Percentiles rank a stretch among this genome's conserved stretches.
Conservation (phyloP, 2,888 invertebrate species). For the Monoplex corrugatus region DNA sequence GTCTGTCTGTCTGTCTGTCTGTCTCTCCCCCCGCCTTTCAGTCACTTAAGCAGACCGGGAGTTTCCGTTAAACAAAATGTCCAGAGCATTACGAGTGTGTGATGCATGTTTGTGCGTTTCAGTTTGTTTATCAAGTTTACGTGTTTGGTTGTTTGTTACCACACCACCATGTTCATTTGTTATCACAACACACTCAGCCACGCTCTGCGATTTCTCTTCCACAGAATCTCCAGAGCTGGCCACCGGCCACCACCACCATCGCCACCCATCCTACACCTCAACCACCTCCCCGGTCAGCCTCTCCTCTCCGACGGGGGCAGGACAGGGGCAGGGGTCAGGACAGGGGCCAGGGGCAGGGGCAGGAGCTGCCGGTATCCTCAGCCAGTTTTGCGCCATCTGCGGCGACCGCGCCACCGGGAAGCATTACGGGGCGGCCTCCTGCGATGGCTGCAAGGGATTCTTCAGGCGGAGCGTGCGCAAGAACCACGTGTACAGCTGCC, state of each 20-base stretch:
- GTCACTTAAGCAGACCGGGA: no score
- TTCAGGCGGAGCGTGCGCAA: slow-evolving; percentile 86
- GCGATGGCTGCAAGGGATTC: slow-evolving; percentile 96
- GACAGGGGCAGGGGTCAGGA: no score
- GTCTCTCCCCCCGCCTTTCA: not conserved
- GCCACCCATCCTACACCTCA: slow-evolving; percentile 44
- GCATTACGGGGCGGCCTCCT: slow-evolving; percentile 93
- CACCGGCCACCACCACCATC: slow-evolving; percentile 12
- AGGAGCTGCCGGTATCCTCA: slow-evolving; percentile 50
- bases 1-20: no score
- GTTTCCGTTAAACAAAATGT: no score
- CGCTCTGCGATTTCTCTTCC: not conserved
- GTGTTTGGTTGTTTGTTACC: not conserved
- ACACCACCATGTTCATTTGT: no score
- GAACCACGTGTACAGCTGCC: slow-evolving; percentile 96
- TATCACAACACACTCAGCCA: no score
- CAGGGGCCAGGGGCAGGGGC: no score
- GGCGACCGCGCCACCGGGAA: slow-evolving; percentile 97
- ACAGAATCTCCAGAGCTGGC: slow-evolving; percentile 52
- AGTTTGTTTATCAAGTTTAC: not conserved
- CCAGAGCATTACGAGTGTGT: not conserved
- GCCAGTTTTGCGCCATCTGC: slow-evolving; percentile 91
- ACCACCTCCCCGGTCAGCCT: slow-evolving; percentile 19
- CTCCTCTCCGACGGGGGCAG: slow-evolving; percentile 8
- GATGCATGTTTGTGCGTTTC: not conserved